Conservation (phyloP, 2,113 vertebrate genomes). For the Pampusana beccarii region DNA sequence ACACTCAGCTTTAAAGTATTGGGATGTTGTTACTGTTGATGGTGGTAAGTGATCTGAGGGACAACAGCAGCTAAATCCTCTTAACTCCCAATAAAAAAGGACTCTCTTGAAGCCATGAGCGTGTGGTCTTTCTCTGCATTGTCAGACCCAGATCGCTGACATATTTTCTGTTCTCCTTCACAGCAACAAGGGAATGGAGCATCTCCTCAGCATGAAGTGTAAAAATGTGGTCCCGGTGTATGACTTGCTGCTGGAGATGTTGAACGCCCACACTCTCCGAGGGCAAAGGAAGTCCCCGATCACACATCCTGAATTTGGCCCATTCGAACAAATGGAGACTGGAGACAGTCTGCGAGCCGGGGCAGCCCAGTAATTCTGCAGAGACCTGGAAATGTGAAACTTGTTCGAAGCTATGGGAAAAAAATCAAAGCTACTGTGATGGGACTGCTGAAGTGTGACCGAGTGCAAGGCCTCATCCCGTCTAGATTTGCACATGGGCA, state of each 20-base stretch:
- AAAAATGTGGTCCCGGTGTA: slow-evolving; percentile 94
- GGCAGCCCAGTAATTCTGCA: not conserved
- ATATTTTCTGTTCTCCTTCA: not conserved
- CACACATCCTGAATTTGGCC: slow-evolving; percentile 41
- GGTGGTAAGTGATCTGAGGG: not conserved
- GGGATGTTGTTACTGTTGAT: not conserved
- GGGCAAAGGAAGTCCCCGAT: slow-evolving; percentile 69
- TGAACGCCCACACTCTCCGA: slow-evolving; percentile 87
- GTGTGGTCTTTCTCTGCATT: not conserved
- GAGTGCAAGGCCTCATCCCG: not conserved
- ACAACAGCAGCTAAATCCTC: not conserved
- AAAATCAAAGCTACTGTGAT: not conserved
- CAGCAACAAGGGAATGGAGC: slow-evolving; percentile 98
- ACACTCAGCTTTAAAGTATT: not conserved
- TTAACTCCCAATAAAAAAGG: not conserved
- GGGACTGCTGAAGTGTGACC: not conserved
- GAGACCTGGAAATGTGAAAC: not conserved
- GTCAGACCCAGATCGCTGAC: not conserved
- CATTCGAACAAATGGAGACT: slow-evolving; percentile 32
- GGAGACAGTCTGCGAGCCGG: not conserved
- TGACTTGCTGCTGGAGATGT: slow-evolving; percentile 94
- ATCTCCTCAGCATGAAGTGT: slow-evolving; percentile 95
- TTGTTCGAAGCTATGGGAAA: not conserved
- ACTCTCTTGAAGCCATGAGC: not conserved
- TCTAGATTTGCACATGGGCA: not conserved